Conservation (phyloP, 1,140 invertebrate species). For the Pseudomyrmex concolor region DNA sequence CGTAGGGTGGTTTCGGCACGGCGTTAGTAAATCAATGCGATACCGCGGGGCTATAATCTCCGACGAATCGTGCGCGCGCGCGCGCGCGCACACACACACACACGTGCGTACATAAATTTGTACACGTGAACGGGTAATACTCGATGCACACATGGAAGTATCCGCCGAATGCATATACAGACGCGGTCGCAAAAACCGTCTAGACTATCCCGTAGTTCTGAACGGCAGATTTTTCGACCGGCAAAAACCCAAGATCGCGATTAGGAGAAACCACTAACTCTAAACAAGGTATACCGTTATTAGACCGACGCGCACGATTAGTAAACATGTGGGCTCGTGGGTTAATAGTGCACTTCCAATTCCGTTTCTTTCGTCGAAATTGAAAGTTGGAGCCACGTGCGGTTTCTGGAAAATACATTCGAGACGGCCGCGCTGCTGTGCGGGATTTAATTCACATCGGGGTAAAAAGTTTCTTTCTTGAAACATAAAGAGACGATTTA, state of each 20-base stretch:
- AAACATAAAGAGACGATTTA: slow-evolving; percentile 3
- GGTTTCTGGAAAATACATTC: slow-evolving; percentile 53
- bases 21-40: slow-evolving; percentile 42
- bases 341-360: slow-evolving; percentile 61
- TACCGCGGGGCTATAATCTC: slow-evolving; percentile 43
- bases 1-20: slow-evolving; percentile 16
- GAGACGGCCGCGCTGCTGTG: slow-evolving; percentile 20
- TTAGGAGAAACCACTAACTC: slow-evolving; percentile 1
- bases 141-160: background rate
- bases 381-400: slow-evolving; percentile 45
- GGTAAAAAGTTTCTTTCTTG: slow-evolving; percentile 25
- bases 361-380: slow-evolving; percentile 58
- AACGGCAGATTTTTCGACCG: slow-evolving; percentile 12
- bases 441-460: slow-evolving; percentile 21
- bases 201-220: slow-evolving; percentile 31
- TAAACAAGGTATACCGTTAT: slow-evolving; percentile 51
- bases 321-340: slow-evolving; percentile 65
- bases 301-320: slow-evolving; percentile 60
- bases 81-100: background rate
- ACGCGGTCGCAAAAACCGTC: slow-evolving; percentile 6
- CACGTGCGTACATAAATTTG: background rate
- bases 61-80: slow-evolving; percentile 8
- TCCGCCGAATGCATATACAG: too few relatives aligned
- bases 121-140: too few relatives aligned
- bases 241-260: slow-evolving; percentile 51